Conservation (phyloP, 2,888 invertebrate species). For the Saturnia japonica region DNA sequence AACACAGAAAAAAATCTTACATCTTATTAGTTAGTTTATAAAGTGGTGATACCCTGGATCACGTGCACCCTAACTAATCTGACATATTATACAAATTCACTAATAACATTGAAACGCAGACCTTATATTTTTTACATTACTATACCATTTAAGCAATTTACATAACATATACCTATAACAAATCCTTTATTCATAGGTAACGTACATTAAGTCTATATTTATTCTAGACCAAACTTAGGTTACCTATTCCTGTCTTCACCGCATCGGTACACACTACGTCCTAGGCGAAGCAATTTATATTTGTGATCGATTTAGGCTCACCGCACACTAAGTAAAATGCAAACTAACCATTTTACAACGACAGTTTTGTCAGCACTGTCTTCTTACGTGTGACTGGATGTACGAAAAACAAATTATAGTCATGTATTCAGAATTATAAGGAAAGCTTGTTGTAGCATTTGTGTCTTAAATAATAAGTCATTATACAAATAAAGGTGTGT, state of each 20-base stretch:
- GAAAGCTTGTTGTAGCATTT: background rate
- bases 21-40: no score
- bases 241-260: background rate
- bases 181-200: background rate
- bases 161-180: background rate
- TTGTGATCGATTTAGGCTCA: background rate
- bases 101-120: background rate
- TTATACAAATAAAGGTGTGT: no score
- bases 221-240: background rate
- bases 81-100: no score
- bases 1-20: no score
- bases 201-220: background rate
- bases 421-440: background rate
- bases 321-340: background rate
- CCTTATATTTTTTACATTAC: no score
- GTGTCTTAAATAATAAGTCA: no score
- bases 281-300: conserved; percentile 6
- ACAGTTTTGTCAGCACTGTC: background rate
- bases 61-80: no score
- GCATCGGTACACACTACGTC: background rate
- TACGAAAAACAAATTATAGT: background rate
- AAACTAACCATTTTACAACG: background rate
- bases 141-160: conserved; percentile 29
- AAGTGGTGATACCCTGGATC: no score
- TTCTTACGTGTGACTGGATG: background rate